A percentile compares a stretch with the other conserved stretches of the same genome.
Conservation (phyloP, 2,797 vertebrate species). For the Streptopelia turtur region DNA sequence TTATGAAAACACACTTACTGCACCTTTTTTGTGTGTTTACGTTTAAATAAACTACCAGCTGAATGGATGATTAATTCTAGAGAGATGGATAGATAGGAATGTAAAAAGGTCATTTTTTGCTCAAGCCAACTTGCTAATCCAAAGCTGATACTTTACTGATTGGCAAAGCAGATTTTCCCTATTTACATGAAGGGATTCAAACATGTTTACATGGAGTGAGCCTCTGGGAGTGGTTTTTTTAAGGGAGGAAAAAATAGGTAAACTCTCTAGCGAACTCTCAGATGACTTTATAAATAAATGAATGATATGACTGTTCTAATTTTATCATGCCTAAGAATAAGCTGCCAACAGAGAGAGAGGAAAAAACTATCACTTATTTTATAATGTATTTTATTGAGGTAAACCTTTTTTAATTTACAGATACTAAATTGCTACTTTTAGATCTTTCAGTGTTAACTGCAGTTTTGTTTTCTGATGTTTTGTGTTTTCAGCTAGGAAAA, state of each 20-base stretch:
- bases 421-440: background rate
- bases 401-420: background rate
- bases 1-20: background rate
- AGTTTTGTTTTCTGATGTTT: background rate
- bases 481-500: background rate
- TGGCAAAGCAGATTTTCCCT: background rate
- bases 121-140: background rate
- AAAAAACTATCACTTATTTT: background rate
- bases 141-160: background rate
- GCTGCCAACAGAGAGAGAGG: background rate
- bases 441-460: background rate
- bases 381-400: background rate
- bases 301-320: background rate
- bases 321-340: background rate
- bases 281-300: background rate
- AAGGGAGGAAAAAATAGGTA: background rate
- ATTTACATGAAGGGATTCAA: background rate
- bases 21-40: constrained; percentile 20
- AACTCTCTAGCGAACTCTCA: background rate
- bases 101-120: background rate
- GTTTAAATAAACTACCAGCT: background rate
- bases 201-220: background rate
- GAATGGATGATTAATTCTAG: constrained; percentile 14
- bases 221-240: background rate
- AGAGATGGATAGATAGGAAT: background rate